These are phyloP conservation scores for Caenorhabditis doughertyi DNA, from an alignment of 2,888 invertebrate genomes.

Conservation along the genomic window DNA sequence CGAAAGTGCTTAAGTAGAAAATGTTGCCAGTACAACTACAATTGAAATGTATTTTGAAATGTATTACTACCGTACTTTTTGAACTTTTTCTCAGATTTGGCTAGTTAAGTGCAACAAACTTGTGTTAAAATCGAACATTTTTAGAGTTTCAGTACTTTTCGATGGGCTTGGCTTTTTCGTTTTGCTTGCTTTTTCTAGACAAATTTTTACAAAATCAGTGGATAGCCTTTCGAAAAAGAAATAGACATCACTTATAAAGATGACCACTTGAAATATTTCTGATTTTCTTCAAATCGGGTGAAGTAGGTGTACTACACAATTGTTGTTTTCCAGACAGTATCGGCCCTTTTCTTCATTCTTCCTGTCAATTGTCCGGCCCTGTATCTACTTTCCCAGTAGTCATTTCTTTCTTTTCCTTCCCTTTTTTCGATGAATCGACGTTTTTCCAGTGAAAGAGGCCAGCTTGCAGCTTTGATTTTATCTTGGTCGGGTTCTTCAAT, in stretches of 20 bases:
- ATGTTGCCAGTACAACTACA: no score
- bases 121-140: no score
- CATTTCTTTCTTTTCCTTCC: neutral
- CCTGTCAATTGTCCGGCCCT: conserved; percentile 15
- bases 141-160: no score
- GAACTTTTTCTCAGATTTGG: no score
- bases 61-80: no score
- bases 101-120: no score
- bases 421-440: conserved; percentile 53
- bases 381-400: conserved; percentile 16
- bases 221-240: neutral
- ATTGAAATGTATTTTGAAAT: no score
- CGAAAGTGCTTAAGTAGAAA: no score
- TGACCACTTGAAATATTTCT: conserved; percentile 21
- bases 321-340: conserved; percentile 36
- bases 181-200: neutral
- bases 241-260: neutral
- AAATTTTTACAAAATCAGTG: neutral
- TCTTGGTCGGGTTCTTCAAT: conserved; percentile 65
- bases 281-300: conserved; percentile 32
- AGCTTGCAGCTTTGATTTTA: conserved; percentile 69
- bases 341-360: neutral
- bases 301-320: neutral
- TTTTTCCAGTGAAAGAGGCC: conserved; percentile 64
- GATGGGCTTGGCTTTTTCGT: no score